These are phyloP conservation scores for Meteorus sp. DNA, from an alignment of 1,140 invertebrate species.

Conservation along the genomic window DNA sequence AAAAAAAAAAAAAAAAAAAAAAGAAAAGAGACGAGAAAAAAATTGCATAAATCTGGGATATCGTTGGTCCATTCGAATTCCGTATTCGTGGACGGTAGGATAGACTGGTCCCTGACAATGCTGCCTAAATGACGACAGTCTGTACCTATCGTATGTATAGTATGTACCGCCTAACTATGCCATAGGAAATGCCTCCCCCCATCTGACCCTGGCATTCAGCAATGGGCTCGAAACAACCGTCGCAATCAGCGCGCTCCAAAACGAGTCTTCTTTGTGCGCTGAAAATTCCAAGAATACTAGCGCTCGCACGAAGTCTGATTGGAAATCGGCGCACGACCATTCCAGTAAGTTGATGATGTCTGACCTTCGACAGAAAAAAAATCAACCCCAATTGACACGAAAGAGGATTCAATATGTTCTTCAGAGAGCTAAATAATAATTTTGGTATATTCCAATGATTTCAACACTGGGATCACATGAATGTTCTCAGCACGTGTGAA, in stretches of 20 bases:
- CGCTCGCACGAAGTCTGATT: not conserved
- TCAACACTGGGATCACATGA: too few species aligned
- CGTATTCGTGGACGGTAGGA: slow-evolving; percentile 46
- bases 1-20: too few species aligned
- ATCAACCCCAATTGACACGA: not conserved
- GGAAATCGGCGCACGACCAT: slow-evolving; percentile 29
- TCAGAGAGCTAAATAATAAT: too few species aligned
- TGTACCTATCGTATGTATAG: slow-evolving; percentile 29
- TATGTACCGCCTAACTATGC: slow-evolving; percentile 33
- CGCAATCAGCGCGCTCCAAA: slow-evolving; percentile 23
- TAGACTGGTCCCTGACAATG: slow-evolving; percentile 51
- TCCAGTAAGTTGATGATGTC: slow-evolving; percentile 22
- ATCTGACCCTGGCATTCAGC: slow-evolving; percentile 39
- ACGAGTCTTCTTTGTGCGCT: slow-evolving; percentile 24
- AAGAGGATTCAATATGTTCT: not conserved
- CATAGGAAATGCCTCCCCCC: slow-evolving; percentile 38
- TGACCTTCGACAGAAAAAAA: slow-evolving; percentile 7
- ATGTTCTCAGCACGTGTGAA: too few species aligned
- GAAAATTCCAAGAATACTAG: slow-evolving; percentile 13
- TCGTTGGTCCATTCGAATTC: slow-evolving; percentile 45
- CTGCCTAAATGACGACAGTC: slow-evolving; percentile 47
- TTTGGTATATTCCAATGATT: too few species aligned
- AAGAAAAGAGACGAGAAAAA: slow-evolving; percentile 43
- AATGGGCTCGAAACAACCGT: slow-evolving; percentile 36
- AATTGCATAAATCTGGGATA: slow-evolving; percentile 43